A percentile compares a stretch with the other conserved stretches of the same genome.
These are phyloP conservation scores for Rhinogobio ventralis DNA, from an alignment of 2,797 vertebrate species.

Conservation along the genomic window DNA sequence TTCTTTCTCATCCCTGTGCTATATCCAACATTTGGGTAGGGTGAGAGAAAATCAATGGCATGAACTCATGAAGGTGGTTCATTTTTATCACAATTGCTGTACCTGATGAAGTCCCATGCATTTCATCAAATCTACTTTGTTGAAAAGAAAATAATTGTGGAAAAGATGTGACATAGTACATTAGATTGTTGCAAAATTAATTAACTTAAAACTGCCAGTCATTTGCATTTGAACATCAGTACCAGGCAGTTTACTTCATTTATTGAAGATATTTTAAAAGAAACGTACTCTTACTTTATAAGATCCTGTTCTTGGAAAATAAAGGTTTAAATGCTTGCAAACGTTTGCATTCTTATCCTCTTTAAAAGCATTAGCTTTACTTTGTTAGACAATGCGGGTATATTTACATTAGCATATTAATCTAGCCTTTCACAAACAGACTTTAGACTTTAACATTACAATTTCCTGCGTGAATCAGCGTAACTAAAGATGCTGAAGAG, in stretches of 20 bases:
- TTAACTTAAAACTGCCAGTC: not conserved
- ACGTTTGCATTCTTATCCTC: not conserved
- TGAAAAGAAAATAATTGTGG: not conserved
- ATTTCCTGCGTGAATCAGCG: slow-evolving; percentile 1
- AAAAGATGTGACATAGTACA: not conserved
- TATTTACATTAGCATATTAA: slow-evolving; percentile 32
- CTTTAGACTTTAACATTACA: not conserved
- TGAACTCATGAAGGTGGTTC: slow-evolving; percentile 26
- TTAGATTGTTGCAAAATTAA: not conserved
- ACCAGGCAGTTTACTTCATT: not conserved
- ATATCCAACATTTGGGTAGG: slow-evolving; percentile 6
- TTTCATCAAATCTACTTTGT: not conserved
- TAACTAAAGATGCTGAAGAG: not conserved
- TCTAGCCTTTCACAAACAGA: slow-evolving; percentile 8
- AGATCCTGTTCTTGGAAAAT: slow-evolving; percentile 13
- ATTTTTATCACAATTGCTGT: not conserved
- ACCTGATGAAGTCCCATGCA: not conserved
- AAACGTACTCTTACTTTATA: too few relatives aligned
- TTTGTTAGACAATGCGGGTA: slow-evolving; percentile 13
- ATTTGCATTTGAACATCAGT: slow-evolving; percentile 25
- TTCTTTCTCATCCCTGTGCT: slow-evolving; percentile 15
- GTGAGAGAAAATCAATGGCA: slow-evolving; percentile 30
- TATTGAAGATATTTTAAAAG: not conserved
- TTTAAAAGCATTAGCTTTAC: slow-evolving; percentile 14
- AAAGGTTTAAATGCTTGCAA: not conserved